A percentile compares a stretch with the other conserved stretches of the same genome.
Evolutionary conservation across 2,797 vertebrate genomes (phyloP).

Genomic region (Acanthurus leucopareius): DNA sequence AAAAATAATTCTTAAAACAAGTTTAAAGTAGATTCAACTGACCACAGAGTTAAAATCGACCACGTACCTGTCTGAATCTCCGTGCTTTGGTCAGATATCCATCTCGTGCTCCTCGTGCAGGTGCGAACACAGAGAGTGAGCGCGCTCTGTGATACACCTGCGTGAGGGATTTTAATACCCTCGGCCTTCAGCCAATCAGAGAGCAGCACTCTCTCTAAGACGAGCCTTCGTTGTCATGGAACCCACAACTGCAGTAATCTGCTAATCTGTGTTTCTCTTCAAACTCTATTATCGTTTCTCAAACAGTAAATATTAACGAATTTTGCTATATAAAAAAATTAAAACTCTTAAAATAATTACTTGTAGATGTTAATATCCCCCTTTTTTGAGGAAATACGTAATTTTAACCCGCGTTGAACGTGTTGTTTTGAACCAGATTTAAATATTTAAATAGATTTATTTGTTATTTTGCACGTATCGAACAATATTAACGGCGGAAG

Average conservation of each 20-base stretch:
- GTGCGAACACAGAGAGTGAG: background rate
- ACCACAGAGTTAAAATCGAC: background rate
- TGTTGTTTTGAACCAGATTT: no score
- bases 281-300: no score
- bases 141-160: constrained; percentile 36
- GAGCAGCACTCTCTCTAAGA: constrained; percentile 36
- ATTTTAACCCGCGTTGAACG: no score
- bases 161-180: constrained; percentile 54
- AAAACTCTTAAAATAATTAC: no score
- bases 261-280: constrained; percentile 19
- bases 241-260: constrained; percentile 37
- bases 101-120: constrained; percentile 1
- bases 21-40: background rate
- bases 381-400: no score
- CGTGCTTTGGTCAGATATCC: background rate
- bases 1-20: background rate
- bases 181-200: constrained; percentile 71
- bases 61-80: constrained; percentile 37
- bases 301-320: no score
- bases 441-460: no score
- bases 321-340: no score
- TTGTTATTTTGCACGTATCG: no score
- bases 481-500: no score
- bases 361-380: no score
- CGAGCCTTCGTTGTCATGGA: constrained; percentile 16